Evolutionary conservation across 2,888 invertebrate genomes (phyloP), one percentile per base, ranked within the genome.

Genomic region (Euplexia lucipara): DNA sequence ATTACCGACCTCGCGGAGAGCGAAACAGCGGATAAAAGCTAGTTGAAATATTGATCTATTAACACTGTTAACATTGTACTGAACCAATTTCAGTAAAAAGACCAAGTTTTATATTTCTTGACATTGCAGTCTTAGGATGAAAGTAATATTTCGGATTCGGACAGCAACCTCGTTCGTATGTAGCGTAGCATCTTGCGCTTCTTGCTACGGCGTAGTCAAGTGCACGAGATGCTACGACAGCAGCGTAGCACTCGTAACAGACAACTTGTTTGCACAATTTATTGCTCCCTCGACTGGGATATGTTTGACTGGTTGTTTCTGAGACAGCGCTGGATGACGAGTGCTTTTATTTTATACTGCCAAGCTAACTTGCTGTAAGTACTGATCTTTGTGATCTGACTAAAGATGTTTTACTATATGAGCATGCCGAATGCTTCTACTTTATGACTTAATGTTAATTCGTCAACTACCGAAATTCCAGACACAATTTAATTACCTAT

Each of bases 231-330:
- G 80, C 81, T 77, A 77, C 81, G 65, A 71, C 71, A 69, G 77
- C 64, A 66, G 64, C 64, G 85, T 79, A 82, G 73, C 79, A 75
- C 78, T 81, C 76, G 78, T 76, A 81, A 81, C 76, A 80, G 83
- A 83, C 83, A 82, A 79, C 78, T 85, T 84, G 82, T 85, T 84
- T 83, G 83, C 75, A 81, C 75, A 86, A 85, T 86, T 87, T 87
- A 87, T 85, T 82, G 81, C 79, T 84, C 73, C 74, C 81, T 61
- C 70, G 71, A 83, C 75, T 79, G 77, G 70, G 78, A 83, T 78
- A 81, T 80, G 80, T 83, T 82, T 79, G 76, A 77, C 79, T 83
- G 75, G 73, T 77, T 78, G 70, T 75, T 73, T 69, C 67, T 70
- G 51, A 60, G 59, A 70, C 49, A 60, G 63, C 69, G 56, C 59